A percentile compares a stretch with the other conserved stretches of the same genome.
Conservation (phyloP, 2,888 invertebrate species). For the Icerya purchasi region DNA sequence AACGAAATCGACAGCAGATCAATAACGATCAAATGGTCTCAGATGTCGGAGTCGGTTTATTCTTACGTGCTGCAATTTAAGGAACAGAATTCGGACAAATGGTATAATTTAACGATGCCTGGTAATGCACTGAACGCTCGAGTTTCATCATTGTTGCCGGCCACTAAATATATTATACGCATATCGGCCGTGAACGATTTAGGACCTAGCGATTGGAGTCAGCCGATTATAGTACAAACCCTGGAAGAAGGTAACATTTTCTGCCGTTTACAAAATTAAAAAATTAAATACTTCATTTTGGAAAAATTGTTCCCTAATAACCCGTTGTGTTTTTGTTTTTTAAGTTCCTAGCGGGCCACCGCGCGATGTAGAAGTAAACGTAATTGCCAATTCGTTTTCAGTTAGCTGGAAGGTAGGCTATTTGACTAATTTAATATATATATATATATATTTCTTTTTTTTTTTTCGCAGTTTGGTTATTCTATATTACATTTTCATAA, state of each 20-base stretch:
- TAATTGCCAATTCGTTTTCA: constrained; percentile 26
- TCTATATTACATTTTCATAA: no score
- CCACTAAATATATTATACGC: constrained; percentile 61
- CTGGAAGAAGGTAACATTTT: constrained; percentile 50
- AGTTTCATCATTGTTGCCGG: constrained; percentile 37
- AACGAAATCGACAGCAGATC: constrained; percentile 25
- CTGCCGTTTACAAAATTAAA: background rate
- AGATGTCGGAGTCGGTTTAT: constrained; percentile 24
- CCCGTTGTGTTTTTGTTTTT: no score
- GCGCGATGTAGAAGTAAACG: constrained; percentile 26
- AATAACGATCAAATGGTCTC: constrained; percentile 26
- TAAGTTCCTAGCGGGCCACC: constrained; percentile 30
- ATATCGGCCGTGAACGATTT: constrained; percentile 67
- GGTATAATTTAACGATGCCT: constrained; percentile 17
- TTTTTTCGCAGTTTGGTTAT: no score
- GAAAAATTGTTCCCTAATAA: background rate
- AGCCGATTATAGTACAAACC: constrained; percentile 51
- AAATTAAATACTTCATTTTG: background rate
- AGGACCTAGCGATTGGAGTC: constrained; percentile 54
- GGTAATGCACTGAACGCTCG: constrained; percentile 15
- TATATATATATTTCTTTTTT: no score
- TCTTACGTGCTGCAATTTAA: constrained; percentile 28
- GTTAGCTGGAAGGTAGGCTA: constrained; percentile 27
- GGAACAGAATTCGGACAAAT: constrained; percentile 17
- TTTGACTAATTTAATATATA: no score